Percentiles rank a stretch among this genome's conserved stretches.
These are phyloP conservation scores for Mastomys coucha DNA, from an alignment of 2,113 vertebrate species.

Conservation along the genomic window DNA sequence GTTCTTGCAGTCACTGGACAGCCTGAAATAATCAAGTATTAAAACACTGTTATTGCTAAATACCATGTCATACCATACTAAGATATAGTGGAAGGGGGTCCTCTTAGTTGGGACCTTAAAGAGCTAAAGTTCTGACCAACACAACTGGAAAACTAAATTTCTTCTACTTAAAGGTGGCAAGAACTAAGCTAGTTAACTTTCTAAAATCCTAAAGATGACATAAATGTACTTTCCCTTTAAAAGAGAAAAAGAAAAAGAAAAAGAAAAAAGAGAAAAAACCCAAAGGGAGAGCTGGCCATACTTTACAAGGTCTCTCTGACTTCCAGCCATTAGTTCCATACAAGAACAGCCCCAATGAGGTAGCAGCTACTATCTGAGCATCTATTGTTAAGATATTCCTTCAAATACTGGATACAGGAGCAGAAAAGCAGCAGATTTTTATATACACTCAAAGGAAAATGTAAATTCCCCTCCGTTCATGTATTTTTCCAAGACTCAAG, in stretches of 20 bases:
- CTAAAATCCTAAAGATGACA: not conserved
- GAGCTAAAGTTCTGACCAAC: not conserved
- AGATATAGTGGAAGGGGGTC: not conserved
- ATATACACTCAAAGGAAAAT: not conserved
- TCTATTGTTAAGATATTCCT: not conserved
- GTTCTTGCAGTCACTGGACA: constrained; percentile 89
- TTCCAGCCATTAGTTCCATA: not conserved
- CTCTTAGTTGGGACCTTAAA: not conserved
- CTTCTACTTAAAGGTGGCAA: not conserved
- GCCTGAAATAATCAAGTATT: constrained; percentile 75
- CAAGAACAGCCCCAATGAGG: not conserved
- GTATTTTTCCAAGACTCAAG: not conserved
- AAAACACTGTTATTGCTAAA: not conserved
- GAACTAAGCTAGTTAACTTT: not conserved
- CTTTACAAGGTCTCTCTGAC: not conserved
- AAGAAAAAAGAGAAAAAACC: too few relatives aligned
- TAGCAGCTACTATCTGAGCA: not conserved
- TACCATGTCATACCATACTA: not conserved
- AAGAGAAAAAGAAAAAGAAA: not conserved
- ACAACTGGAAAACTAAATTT: not conserved
- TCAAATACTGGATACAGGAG: not conserved
- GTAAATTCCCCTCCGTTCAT: not conserved
- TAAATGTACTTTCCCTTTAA: not conserved
- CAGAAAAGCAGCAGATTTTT: constrained; percentile 10
- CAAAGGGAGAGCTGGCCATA: not conserved